Evolutionary conservation across 2,888 invertebrate species (phyloP).

Genomic region (Heliconius sara): DNA sequence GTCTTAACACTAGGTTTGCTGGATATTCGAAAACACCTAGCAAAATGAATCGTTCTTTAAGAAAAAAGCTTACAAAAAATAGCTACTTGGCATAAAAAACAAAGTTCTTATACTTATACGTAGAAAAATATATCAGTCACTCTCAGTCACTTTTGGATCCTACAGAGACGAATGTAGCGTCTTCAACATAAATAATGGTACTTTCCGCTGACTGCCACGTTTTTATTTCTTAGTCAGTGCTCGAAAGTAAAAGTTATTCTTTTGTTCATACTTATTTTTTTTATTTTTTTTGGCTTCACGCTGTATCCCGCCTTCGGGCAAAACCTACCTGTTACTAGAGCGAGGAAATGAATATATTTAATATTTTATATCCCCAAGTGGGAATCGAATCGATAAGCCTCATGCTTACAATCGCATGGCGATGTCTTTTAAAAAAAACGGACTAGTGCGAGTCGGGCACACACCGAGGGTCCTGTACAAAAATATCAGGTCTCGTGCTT

Average conservation of each 20-base stretch:
- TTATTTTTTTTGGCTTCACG: not conserved
- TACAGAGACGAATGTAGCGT: conserved; percentile 31
- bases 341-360: too few species aligned
- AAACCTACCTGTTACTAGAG: too few species aligned
- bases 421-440: too few species aligned
- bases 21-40: not conserved
- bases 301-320: not conserved
- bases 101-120: not conserved
- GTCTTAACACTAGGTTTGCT: too few species aligned
- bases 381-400: too few species aligned
- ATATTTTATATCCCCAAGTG: too few species aligned
- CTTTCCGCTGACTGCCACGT: conserved; percentile 23
- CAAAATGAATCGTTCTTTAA: too few species aligned
- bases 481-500: too few species aligned
- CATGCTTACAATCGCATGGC: too few species aligned
- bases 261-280: conserved; percentile 8
- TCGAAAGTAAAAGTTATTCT: not conserved
- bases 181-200: conserved; percentile 32
- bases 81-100: conserved; percentile 10
- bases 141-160: conserved; percentile 31
- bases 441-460: too few species aligned
- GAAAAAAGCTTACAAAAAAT: not conserved
- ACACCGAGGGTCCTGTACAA: too few species aligned
- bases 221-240: conserved; percentile 19
- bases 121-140: conserved; percentile 26